Evolutionary conservation across 2,113 vertebrate genomes (phyloP), one percentile per base, ranked within the genome.

Genomic region (Hemiscyllium ocellatum): DNA sequence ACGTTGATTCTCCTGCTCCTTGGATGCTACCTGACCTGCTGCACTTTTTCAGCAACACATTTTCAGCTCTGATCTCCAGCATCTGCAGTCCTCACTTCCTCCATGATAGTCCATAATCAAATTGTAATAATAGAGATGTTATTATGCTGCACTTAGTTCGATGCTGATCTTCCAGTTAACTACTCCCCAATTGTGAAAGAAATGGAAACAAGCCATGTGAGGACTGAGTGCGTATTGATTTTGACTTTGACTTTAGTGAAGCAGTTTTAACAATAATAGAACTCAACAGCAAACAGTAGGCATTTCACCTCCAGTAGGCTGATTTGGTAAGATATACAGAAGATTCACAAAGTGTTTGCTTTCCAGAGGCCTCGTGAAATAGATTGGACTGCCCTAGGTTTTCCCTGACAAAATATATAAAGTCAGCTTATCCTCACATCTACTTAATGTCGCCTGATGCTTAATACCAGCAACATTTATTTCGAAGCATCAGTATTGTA

Each of bases 321-420:
- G 8, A 94, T 10, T 68, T 94, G 61, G 17, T 4, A 69, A 94
- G 90, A 69, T 42, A 24, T 17, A 42, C 20, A 94, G 65, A 94
- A 94, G 56, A 61, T 61, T 61, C 56, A 61, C 56, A 61, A 61
- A 61, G 33, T 42, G 65, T 66, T 56, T 37, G 69, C n/a, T 94
- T 42, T n/a, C 91, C 65, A 68, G 91, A 94, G n/a, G 65, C 69
- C n/a, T 22, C 22, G n/a, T 69, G 91, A 22, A 69, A 68, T 94
- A 94, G 65, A 42, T 69, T 94, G 91, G n/a, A 69, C 91, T 68
- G 65, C 89, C 91, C 2, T 22, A 68, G 66, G 65, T 5, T 3
- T 94, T 47, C 65, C 42, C 68, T 68, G 33, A 94, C 91, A 94
- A 69, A 4, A 94, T 94, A n/a, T 68, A 94, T 94, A 94, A 94